A percentile compares a stretch with the other conserved stretches of the same genome.
These are phyloP conservation scores for Eretmochelys imbricata DNA, from an alignment of 2,113 vertebrate genomes.

Conservation along the genomic window DNA sequence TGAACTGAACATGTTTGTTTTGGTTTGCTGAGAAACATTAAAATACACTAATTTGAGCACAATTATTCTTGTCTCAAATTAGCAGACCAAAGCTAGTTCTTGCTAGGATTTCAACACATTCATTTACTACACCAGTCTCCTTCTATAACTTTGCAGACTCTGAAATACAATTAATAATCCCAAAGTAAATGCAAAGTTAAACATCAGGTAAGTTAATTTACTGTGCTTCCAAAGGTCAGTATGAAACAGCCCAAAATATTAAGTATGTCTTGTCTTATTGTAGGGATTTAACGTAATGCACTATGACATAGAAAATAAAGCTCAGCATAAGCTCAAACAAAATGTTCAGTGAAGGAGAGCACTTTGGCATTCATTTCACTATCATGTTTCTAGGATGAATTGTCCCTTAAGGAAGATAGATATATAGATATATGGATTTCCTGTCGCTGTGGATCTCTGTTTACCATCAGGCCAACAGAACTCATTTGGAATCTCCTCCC, in stretches of 20 bases:
- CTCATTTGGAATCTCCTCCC: background rate
- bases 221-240: background rate
- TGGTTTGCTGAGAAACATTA: background rate
- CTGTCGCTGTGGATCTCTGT: background rate
- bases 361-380: background rate
- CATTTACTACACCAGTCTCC: background rate
- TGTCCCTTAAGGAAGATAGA: background rate
- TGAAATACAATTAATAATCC: background rate
- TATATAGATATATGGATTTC: background rate
- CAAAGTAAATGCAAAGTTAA: background rate
- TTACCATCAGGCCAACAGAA: background rate
- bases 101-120: background rate
- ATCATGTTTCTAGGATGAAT: background rate
- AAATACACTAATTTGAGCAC: background rate
- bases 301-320: slow-evolving; percentile 9
- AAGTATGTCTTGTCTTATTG: background rate
- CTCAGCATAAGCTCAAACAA: background rate
- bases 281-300: background rate
- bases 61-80: background rate
- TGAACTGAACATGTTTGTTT: background rate
- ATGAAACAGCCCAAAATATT: background rate
- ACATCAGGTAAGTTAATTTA: background rate
- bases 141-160: background rate
- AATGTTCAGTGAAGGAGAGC: background rate
- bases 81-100: background rate